Evolutionary conservation across 2,888 invertebrate species (phyloP), one percentile per base, ranked within the genome.

Genomic region (Trissolcus brochymenae): DNA sequence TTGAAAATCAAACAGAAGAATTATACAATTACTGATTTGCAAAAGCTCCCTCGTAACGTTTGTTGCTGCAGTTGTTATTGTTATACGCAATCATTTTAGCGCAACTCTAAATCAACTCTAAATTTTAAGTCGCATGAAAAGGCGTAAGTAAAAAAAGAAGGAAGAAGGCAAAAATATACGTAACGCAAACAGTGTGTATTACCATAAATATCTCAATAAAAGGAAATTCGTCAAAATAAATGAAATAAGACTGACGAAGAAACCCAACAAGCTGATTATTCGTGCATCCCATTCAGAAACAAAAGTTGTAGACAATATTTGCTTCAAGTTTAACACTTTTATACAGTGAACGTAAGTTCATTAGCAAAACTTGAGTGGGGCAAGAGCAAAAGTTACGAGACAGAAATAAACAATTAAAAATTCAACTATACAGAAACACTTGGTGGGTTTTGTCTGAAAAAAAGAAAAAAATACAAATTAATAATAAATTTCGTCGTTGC

Each of bases 161-260:
- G 62, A n/a, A 16, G 11, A 14, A 4, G 4, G 1, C 2, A 16
- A 67, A 70, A 64, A 74, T 25, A 70, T 70, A 68, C 59, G 71
- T 74, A 66, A 67, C 50, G 50, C 60, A 73, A 68, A 6, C 17
- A 59, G 73, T 73, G 73, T 66, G 66, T 66, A 65, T 73, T 60
- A 60, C 25, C 64, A 71, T 62, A 71, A 56, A 75, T 70, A 64
- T 53, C 35, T 62, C 66, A 62, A 64, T 66, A 70, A 72, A 66
- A 76, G 67, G 62, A 66, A 70, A 80, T 80, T 77, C 79, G 80
- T 79, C 80, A 79, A 84, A 81, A 60, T 66, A 74, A 68, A 74
- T 70, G 73, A 80, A 70, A 74, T 66, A 78, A 78, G 73, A 79
- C 71, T 79, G 81, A 81, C 79, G 81, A 68, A 67, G 62, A 67